Base-by-base conservation (phyloP, 2,888 invertebrate species). In the Creontiades dilutus region DNA sequence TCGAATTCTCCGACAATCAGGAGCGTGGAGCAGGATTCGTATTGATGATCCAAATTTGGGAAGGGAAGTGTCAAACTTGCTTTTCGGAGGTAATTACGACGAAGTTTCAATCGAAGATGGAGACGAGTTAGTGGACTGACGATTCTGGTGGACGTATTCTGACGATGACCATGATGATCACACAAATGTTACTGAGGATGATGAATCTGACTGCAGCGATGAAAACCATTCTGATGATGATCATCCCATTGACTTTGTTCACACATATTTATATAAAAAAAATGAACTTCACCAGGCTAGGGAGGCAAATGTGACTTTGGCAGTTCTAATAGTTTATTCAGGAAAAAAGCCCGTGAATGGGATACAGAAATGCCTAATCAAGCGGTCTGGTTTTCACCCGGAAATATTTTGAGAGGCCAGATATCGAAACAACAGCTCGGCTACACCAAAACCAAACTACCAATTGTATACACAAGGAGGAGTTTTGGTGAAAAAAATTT, bases 281-380 rank as follows among this genome's bases (percentile, higher is more conserved):
- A 61, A 61, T 61, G 19, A 61, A 61, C 61, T 61, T 61, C 61
- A 61, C 61, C 61, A 61, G 19, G 61, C 61, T 61, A 61, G 61
- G 19, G 61, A 61, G 61, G 16, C 61, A 61, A 61, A 61, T 61
- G 61, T 61, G 19, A 11, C 16, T 61, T 61, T 61, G 61, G 61
- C 61, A 61, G n/a, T 61, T 61, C 61, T 19, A 61, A n/a, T 19
- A 61, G 61, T 19, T 61, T 19, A 19, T 61, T 61, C 19, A 61
- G 61, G 61, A 19, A 61, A 61, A 61, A 61, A 19, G n/a, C 19
- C 0, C 3, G 1, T n/a, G 19, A 61, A 9, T 19, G 52, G 52
- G 2, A 52, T 52, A 7, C 52, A 16, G 52, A 13, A 14, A 12
- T 7, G 52, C 52, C 52, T 16, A 52, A 52, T 52, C 52, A 52